A percentile compares a stretch with the other conserved stretches of the same genome.
Conservation (phyloP, 30 jellyfish, hydroid and myxozoan species). For the Aurelia sp. region DNA sequence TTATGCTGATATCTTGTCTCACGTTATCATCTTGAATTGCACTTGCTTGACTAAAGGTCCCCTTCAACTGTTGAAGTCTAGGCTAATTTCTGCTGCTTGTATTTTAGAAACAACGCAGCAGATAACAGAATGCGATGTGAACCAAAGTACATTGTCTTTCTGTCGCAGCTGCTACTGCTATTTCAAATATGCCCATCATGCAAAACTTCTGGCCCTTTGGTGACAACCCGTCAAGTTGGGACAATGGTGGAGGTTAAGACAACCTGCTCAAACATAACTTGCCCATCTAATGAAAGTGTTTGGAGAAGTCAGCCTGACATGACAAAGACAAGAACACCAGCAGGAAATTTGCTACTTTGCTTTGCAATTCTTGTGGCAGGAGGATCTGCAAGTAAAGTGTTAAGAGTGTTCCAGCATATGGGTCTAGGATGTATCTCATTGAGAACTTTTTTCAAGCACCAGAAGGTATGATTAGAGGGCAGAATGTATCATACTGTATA, state of each 20-base stretch:
- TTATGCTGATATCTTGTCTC: too few relatives aligned
- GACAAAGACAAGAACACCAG: conserved; percentile 29
- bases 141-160: conserved; percentile 36
- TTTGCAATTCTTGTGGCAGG: conserved; percentile 36
- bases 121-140: conserved; percentile 12
- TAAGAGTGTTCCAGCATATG: conserved; percentile 20
- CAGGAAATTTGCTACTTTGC: conserved; percentile 44
- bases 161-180: conserved; percentile 26
- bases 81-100: not conserved
- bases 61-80: too few relatives aligned
- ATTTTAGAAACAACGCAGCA: conserved; percentile 14
- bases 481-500: conserved; percentile 1
- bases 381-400: conserved; percentile 28
- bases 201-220: conserved; percentile 10
- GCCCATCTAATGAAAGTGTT: conserved; percentile 7
- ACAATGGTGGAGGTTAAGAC: conserved; percentile 37
- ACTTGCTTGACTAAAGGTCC: too few relatives aligned
- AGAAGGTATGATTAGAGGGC: conserved; percentile 34
- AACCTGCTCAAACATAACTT: conserved; percentile 34
- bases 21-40: too few relatives aligned
- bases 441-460: conserved; percentile 38
- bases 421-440: conserved; percentile 30
- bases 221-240: conserved; percentile 9
- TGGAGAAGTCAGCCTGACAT: conserved; percentile 59
- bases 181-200: conserved; percentile 39